Base-by-base conservation (phyloP, 2,888 invertebrate genomes). In the Busseola fusca region DNA sequence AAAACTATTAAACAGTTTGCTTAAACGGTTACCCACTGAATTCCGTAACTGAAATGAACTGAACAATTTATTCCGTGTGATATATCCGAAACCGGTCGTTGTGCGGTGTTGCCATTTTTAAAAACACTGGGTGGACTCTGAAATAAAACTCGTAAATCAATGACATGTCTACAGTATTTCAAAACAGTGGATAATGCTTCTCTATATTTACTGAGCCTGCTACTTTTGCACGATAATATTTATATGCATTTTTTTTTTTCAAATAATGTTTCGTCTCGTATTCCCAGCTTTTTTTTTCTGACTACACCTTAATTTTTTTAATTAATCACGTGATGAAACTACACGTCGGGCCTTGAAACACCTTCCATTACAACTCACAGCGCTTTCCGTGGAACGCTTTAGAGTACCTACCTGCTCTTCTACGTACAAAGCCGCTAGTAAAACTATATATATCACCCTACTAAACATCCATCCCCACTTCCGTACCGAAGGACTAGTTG, bases 371-470 rank as follows among this genome's bases (percentile, higher is more conserved):
- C 50, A 34, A 40, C 16, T 21, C 50, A 52, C 57, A 68, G 60
- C 42, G 54, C 18, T 74, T 73, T 67, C 12, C 50, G 25, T 27
- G n/a, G 14, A 45, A 37, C 6, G 25, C 63, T 48, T 64, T 18
- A n/a, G 14, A 59, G 5, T 14, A 56, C 54, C 27, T 14, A 50
- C 48, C 25, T 37, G 16, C 16, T 37, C 4, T 64, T 40, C 21
- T 21, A 50, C 14, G 21, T 30, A 40, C 30, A 57, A 60, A 60
- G 14, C 76, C 6, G 21, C 12, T 50, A 56, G 52, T 69, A 68
- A 58, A 59, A 57, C 45, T 76, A 80, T 82, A 81, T 82, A 79
- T 34, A 86, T 84, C 85, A 85, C 84, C 83, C 84, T 82, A 80
- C 80, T 71, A 45, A 72, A 78, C 68, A 54, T 60, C 56, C 7